Base-by-base conservation (phyloP, 2,113 vertebrate species). In the Mormyrus iriodes region DNA sequence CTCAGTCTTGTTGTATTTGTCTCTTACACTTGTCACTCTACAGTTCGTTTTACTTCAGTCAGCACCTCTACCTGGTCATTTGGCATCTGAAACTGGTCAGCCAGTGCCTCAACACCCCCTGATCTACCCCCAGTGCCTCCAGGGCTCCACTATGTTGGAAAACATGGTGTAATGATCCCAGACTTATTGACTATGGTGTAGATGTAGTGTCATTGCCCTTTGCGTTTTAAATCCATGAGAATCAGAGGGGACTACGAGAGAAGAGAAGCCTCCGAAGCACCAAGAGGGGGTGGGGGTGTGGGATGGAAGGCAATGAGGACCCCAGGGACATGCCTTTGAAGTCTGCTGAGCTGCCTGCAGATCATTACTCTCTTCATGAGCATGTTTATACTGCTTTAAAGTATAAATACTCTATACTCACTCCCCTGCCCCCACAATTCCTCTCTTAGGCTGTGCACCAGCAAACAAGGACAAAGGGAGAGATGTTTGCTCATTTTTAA, bases 321-420 rank as follows among this genome's bases (percentile, higher is more conserved):
- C 82, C 53, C 53, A 55, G 88, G 55, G 53, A 55, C 35, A 2
- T 7, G 24, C 24, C 88, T 89, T 89, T 89, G 82, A 89, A 89
- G 82, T 61, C 82, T n/a, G 8, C 21, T 35, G 9, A 31, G 44
- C 35, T 8, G 87, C 87, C 49, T 31, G 87, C 65, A 88, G 87
- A 65, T 79, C 79, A 52, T 88, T 73, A 85, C 46, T 88, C 39
- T 88, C 61, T 49, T 49, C 65, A 76, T 51, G 49, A 46, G 65
- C 31, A 49, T 88, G 44, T 85, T 49, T 85, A 35, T 31, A 86
- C 49, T 86, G 85, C 49, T 86, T 86, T 51, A 86, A 39, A 53
- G 85, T 86, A 53, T 86, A 85, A 85, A 86, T 55, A 86, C 85
- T 86, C 49, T 55, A 13, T 15, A 73, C 27, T 15, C 65, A 15